A percentile compares a stretch with the other conserved stretches of the same genome.
phyloP scores from a whole-genome alignment of 2,113 vertebrate species.

The Fregata magnificens region DNA sequence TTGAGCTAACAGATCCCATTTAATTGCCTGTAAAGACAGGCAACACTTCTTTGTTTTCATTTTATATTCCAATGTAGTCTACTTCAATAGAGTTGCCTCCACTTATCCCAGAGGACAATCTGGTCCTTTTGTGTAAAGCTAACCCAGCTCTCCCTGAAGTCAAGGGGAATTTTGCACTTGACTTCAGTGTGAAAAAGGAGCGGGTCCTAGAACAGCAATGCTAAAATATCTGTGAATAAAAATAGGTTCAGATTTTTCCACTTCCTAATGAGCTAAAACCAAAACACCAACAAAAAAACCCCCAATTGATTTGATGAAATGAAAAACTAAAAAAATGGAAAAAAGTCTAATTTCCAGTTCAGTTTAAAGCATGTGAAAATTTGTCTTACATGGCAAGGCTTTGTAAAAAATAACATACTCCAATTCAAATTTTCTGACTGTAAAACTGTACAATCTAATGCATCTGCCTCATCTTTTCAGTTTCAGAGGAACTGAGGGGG shows the following conservation, averaged over 20 bases:
- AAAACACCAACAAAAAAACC: not conserved
- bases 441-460: not conserved
- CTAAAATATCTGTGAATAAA: not conserved
- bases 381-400: not conserved
- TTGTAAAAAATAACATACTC: not conserved
- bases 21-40: not conserved
- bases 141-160: slow-evolving; percentile 27
- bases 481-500: not conserved
- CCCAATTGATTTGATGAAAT: not conserved
- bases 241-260: not conserved
- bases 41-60: slow-evolving; percentile 9
- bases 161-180: slow-evolving; percentile 27
- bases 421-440: not conserved
- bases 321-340: not conserved
- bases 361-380: not conserved
- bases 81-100: not conserved
- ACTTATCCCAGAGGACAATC: slow-evolving; percentile 2
- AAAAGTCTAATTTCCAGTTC: not conserved
- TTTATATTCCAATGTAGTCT: slow-evolving; percentile 25
- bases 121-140: slow-evolving; percentile 20
- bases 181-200: slow-evolving; percentile 33
- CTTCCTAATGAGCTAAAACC: not conserved
- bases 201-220: not conserved
- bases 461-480: not conserved
- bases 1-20: not conserved